A percentile compares a stretch with the other conserved stretches of the same genome.
These are phyloP conservation scores for Syrista parreyssii DNA, from an alignment of 2,888 invertebrate genomes.

Conservation along the genomic window DNA sequence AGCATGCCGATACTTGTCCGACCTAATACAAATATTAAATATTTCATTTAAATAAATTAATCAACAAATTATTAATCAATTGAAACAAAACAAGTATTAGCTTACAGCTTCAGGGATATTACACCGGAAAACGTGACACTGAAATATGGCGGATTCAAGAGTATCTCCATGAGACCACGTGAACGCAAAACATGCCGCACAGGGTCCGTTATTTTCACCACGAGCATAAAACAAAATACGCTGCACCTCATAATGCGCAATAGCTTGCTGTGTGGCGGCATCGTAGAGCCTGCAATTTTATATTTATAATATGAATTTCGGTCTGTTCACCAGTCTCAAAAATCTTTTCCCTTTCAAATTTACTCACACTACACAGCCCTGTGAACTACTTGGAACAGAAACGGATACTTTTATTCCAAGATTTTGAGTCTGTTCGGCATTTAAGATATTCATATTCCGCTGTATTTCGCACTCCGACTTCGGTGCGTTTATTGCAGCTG, in stretches of 20 bases:
- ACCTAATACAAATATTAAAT: constrained; percentile 63
- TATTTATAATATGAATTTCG: neutral
- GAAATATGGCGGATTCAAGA: constrained; percentile 88
- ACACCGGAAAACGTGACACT: constrained; percentile 97
- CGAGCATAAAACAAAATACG: constrained; percentile 95
- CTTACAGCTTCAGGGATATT: constrained; percentile 93
- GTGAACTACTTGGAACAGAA: constrained; percentile 91
- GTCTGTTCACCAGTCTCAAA: neutral
- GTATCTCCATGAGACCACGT: constrained; percentile 96
- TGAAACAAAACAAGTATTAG: constrained; percentile 25
- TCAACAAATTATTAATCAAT: neutral
- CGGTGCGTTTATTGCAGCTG: constrained; percentile 90
- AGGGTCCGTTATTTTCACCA: constrained; percentile 83
- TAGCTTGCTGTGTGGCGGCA: constrained; percentile 79
- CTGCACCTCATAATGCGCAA: constrained; percentile 90
- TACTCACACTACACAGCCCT: constrained; percentile 92
- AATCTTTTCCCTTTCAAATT: neutral
- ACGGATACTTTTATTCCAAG: constrained; percentile 91
- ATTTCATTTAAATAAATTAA: neutral
- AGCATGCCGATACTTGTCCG: constrained; percentile 74
- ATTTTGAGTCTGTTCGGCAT: constrained; percentile 77
- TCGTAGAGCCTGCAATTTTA: constrained; percentile 78
- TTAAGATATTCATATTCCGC: constrained; percentile 91
- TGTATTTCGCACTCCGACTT: constrained; percentile 94
- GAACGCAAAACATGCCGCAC: constrained; percentile 97